Conservation (phyloP, 2,113 vertebrate species). For the Alexandromys fortis region DNA sequence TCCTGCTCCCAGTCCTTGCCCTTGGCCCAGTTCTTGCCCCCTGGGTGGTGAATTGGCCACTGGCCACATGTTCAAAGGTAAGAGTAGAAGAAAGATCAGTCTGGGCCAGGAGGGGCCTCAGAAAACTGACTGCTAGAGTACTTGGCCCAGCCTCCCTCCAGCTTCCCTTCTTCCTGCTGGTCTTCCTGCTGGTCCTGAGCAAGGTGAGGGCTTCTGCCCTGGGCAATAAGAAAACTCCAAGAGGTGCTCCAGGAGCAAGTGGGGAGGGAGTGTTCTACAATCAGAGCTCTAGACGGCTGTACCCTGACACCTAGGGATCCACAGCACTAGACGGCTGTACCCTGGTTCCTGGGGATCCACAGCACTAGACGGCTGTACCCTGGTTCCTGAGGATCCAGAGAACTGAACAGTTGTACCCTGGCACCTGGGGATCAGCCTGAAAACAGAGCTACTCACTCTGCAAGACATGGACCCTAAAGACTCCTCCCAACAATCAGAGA, state of each 20-base stretch:
- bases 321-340: too few species aligned
- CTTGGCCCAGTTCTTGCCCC: background rate
- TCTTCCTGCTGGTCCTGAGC: rapidly evolving
- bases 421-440: background rate
- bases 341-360: too few species aligned
- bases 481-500: background rate
- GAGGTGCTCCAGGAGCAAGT: background rate
- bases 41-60: too few species aligned
- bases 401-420: background rate
- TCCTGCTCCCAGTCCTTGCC: background rate
- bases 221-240: background rate
- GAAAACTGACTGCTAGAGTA: background rate
- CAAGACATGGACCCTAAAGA: background rate
- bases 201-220: background rate
- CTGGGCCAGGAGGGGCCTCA: background rate
- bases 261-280: background rate
- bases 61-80: too few species aligned
- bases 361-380: too few species aligned
- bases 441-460: background rate
- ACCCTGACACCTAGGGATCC: too few species aligned
- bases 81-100: background rate
- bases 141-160: background rate
- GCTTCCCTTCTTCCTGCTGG: background rate
- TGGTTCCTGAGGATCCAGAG: background rate
- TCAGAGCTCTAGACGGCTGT: background rate